Conservation (phyloP, 2,888 invertebrate species). For the Labia minor region DNA sequence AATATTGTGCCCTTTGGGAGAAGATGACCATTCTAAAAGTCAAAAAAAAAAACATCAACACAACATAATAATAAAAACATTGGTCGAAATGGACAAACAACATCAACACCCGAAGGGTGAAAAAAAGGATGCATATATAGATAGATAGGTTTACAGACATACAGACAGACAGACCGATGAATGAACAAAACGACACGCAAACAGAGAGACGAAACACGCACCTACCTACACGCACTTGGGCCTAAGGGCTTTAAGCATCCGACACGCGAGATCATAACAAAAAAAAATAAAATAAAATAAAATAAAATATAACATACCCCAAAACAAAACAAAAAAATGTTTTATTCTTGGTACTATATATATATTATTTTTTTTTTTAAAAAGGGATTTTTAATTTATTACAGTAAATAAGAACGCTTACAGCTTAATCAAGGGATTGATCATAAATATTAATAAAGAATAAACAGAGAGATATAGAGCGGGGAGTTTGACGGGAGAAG, state of each 20-base stretch:
- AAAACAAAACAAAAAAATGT: too few relatives aligned
- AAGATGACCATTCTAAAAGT: conserved; percentile 22
- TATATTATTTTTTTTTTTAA: too few relatives aligned
- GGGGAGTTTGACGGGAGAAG: too few relatives aligned
- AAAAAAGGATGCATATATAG: background rate
- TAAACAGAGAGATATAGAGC: too few relatives aligned
- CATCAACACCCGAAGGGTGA: background rate
- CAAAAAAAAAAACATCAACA: too few relatives aligned
- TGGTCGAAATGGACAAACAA: background rate
- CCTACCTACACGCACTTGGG: background rate
- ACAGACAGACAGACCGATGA: background rate
- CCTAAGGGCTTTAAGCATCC: background rate
- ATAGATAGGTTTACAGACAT: too few relatives aligned
- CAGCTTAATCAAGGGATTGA: background rate
- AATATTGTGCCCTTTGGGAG: background rate
- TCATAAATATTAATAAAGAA: background rate
- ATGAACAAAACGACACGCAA: conserved; percentile 2
- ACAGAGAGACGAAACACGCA: background rate
- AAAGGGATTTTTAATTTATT: background rate
- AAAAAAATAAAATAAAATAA: background rate
- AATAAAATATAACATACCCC: too few relatives aligned
- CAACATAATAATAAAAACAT: too few relatives aligned
- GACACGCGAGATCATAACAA: background rate
- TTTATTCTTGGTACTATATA: too few relatives aligned
- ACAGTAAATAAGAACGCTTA: background rate